phyloP scores from a whole-genome alignment of 2,113 vertebrate species.

The Pachycephala philippinensis region DNA sequence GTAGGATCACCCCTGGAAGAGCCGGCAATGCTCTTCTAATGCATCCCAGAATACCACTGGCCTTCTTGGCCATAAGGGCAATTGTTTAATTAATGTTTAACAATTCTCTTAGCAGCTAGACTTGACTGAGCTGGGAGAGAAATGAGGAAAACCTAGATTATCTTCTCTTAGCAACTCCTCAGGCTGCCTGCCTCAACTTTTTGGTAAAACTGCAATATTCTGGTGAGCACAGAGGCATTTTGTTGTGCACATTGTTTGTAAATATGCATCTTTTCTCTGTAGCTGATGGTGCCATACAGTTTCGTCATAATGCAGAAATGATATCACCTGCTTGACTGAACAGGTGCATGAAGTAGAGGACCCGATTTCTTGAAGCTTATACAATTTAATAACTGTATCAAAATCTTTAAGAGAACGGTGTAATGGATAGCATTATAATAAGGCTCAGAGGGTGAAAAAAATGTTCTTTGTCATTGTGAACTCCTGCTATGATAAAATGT shows the following conservation, averaged over 20 bases:
- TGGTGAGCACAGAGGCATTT: background rate
- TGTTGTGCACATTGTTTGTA: background rate
- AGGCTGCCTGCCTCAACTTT: background rate
- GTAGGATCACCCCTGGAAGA: background rate
- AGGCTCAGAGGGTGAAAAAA: background rate
- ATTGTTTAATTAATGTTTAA: background rate
- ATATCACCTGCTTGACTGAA: rapidly evolving
- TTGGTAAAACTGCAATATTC: background rate
- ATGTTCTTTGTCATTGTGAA: background rate
- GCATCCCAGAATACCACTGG: background rate
- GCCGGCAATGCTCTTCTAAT: background rate
- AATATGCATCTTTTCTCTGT: background rate
- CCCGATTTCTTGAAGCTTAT: background rate
- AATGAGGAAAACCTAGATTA: background rate
- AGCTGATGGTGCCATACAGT: background rate
- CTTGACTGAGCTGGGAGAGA: background rate
- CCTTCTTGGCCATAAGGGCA: background rate
- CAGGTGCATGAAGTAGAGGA: background rate
- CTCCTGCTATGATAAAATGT: background rate
- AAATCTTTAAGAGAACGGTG: background rate
- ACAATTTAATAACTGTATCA: background rate
- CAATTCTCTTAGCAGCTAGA: background rate
- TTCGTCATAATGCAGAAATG: background rate
- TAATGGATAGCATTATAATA: background rate
- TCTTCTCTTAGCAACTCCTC: background rate